Conservation (phyloP, 2,888 invertebrate species). For the Physocephala rufipes region DNA sequence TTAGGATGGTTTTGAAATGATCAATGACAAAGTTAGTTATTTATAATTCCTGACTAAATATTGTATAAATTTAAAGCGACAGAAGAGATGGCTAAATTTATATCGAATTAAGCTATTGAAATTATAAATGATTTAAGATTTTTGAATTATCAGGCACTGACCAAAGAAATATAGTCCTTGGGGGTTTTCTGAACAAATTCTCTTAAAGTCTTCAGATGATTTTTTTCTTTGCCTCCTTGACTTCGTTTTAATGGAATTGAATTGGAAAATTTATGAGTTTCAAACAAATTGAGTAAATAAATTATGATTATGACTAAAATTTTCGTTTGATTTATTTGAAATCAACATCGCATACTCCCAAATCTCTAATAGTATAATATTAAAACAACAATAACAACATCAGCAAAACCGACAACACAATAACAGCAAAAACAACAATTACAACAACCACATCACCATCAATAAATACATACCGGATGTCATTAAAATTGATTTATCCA, state of each 20-base stretch:
- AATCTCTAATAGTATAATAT: background rate
- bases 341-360: background rate
- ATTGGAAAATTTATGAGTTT: conserved; percentile 1
- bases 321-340: conserved; percentile 15
- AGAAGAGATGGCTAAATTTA: too few relatives aligned
- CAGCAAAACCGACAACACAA: background rate
- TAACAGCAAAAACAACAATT: background rate
- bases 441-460: background rate
- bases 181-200: too few relatives aligned
- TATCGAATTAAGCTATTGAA: too few relatives aligned
- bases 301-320: conserved; percentile 3
- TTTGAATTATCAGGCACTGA: too few relatives aligned
- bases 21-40: too few relatives aligned
- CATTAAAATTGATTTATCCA: conserved; percentile 29
- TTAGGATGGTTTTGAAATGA: too few relatives aligned
- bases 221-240: background rate
- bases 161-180: too few relatives aligned
- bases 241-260: background rate
- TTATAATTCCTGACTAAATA: too few relatives aligned
- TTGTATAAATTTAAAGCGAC: too few relatives aligned
- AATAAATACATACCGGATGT: conserved; percentile 9
- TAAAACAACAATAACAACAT: background rate
- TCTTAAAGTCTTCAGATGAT: background rate
- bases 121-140: too few relatives aligned
- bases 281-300: conserved; percentile 10